A percentile compares a stretch with the other conserved stretches of the same genome.
Conservation (phyloP, 92 coral and sea anemone species). For the Parazoanthus darwini region DNA sequence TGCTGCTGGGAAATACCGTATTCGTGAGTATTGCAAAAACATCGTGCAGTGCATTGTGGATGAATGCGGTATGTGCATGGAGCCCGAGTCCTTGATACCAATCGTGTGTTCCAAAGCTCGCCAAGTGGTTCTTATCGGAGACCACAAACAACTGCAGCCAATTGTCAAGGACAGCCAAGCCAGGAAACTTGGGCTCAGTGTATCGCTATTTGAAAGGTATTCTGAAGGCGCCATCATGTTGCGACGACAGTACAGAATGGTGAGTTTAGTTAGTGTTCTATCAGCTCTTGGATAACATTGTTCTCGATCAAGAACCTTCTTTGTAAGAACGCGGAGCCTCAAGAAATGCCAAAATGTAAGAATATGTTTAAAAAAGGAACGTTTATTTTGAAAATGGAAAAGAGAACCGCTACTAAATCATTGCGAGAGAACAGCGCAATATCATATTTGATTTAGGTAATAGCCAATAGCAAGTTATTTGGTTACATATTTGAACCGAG, state of each 20-base stretch:
- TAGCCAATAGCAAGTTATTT: too few relatives aligned
- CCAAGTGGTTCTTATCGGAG: conserved; percentile 87
- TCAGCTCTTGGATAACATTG: background rate
- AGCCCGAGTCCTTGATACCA: conserved; percentile 77
- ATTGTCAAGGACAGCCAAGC: conserved; percentile 63
- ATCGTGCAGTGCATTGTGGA: conserved; percentile 80
- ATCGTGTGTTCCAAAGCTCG: conserved; percentile 70
- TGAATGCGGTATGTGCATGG: conserved; percentile 93
- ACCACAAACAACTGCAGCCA: conserved; percentile 91
- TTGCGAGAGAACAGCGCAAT: too few relatives aligned
- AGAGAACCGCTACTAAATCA: too few relatives aligned
- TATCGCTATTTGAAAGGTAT: conserved; percentile 81
- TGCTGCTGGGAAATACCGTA: conserved; percentile 61
- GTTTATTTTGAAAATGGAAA: too few relatives aligned
- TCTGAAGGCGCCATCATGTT: conserved; percentile 64
- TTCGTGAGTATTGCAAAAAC: conserved; percentile 37
- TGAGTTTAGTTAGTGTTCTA: conserved; percentile 17
- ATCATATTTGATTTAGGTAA: too few relatives aligned
- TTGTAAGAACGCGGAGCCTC: too few relatives aligned
- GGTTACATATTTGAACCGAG: too few relatives aligned
- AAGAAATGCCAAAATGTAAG: too few relatives aligned
- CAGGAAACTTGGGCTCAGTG: conserved; percentile 61
- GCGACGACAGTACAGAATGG: conserved; percentile 84
- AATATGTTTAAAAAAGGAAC: too few relatives aligned
- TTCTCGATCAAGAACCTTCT: background rate